These are phyloP conservation scores for Apodemus sylvaticus DNA, from an alignment of 2,113 vertebrate species.

Conservation along the genomic window DNA sequence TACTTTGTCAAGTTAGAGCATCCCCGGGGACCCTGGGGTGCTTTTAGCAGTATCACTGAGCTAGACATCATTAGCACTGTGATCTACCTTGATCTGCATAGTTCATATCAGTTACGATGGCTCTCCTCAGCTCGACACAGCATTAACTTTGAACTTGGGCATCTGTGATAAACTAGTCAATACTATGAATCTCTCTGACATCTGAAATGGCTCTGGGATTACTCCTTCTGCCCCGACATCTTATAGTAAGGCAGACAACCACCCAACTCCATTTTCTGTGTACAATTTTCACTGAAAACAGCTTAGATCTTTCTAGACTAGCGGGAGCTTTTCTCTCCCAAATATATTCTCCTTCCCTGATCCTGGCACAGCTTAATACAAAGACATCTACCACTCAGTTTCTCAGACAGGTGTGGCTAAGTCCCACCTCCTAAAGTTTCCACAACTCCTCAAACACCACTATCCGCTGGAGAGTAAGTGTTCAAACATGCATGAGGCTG, in stretches of 20 bases:
- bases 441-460: not conserved
- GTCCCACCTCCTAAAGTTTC: not conserved
- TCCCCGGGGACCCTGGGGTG: not conserved
- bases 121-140: not conserved
- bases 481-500: no score
- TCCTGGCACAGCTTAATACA: not conserved
- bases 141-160: not conserved
- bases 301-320: not conserved
- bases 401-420: not conserved
- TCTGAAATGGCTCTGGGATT: not conserved
- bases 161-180: not conserved
- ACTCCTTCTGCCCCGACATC: not conserved
- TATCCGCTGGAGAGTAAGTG: not conserved
- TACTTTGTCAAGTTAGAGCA: not conserved
- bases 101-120: not conserved
- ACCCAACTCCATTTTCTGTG: not conserved
- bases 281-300: not conserved
- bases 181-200: not conserved
- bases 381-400: not conserved
- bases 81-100: not conserved
- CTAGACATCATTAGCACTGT: not conserved
- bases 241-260: not conserved
- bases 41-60: not conserved
- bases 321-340: not conserved
- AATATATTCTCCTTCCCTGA: not conserved